Evolutionary conservation across 2,113 vertebrate species (phyloP).

Genomic region (Mobula hypostoma): DNA sequence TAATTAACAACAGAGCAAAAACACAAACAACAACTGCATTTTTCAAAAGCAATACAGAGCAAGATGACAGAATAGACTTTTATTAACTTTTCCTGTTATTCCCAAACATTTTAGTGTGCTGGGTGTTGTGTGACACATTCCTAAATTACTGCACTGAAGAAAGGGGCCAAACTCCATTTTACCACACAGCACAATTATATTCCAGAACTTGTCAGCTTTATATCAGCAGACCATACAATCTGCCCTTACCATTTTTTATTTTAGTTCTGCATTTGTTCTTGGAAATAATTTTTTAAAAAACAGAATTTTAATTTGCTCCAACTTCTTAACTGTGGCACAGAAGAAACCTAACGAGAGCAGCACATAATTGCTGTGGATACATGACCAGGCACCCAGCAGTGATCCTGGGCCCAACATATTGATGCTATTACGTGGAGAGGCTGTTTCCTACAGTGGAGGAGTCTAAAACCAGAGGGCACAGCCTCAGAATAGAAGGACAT

Average conservation of each 20-base stretch:
- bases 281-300: neutral
- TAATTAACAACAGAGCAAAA: neutral
- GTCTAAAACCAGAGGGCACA: too few species aligned
- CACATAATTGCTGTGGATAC: too few species aligned
- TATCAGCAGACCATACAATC: too few species aligned
- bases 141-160: neutral
- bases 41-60: neutral
- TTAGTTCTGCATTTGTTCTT: neutral
- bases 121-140: neutral
- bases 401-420: too few species aligned
- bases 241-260: neutral
- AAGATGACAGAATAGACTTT: neutral
- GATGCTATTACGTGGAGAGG: too few species aligned
- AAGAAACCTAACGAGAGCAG: too few species aligned
- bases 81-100: neutral
- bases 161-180: too few species aligned
- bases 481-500: too few species aligned
- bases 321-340: neutral
- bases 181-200: too few species aligned
- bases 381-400: too few species aligned
- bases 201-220: too few species aligned
- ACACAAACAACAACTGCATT: neutral
- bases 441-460: too few species aligned
- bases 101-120: neutral
- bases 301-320: neutral